Percentiles rank a stretch among this genome's conserved stretches.
Evolutionary conservation across 2,888 invertebrate species (phyloP).

Genomic region (Hipparchia semele): DNA sequence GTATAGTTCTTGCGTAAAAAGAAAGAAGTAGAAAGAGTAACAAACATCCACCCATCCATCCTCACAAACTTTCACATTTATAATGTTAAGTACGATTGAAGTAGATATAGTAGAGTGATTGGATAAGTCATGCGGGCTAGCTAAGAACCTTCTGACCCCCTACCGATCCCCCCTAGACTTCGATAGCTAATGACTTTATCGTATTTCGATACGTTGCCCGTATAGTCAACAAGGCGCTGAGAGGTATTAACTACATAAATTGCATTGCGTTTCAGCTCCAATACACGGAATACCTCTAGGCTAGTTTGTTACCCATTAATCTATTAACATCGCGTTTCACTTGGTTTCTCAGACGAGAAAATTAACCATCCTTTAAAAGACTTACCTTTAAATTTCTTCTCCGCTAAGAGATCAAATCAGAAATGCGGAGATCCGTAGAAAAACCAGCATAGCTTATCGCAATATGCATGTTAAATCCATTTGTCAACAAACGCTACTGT

Average conservation of each 20-base stretch:
- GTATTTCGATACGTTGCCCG: constrained; percentile 2
- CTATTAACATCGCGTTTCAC: background rate
- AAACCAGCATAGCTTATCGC: too few species aligned
- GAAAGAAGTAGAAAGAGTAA: too few species aligned
- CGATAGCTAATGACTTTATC: constrained; percentile 10
- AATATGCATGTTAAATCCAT: too few species aligned
- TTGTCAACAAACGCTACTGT: too few species aligned
- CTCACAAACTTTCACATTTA: too few species aligned
- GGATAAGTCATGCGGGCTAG: constrained; percentile 1
- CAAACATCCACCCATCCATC: too few species aligned
- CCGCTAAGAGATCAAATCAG: too few species aligned
- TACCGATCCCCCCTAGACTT: background rate
- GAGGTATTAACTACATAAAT: background rate
- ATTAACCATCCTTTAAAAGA: background rate
- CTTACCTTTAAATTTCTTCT: too few species aligned
- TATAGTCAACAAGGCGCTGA: background rate
- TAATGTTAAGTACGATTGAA: background rate
- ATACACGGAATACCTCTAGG: background rate
- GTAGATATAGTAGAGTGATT: background rate
- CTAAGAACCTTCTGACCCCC: background rate
- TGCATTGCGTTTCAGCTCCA: background rate
- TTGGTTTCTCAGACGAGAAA: background rate
- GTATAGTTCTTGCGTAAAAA: too few species aligned
- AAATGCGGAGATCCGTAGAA: too few species aligned
- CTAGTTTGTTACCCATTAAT: background rate